phyloP scores from a whole-genome alignment of 2,888 invertebrate genomes.

The Caenorhabditis virilis region DNA sequence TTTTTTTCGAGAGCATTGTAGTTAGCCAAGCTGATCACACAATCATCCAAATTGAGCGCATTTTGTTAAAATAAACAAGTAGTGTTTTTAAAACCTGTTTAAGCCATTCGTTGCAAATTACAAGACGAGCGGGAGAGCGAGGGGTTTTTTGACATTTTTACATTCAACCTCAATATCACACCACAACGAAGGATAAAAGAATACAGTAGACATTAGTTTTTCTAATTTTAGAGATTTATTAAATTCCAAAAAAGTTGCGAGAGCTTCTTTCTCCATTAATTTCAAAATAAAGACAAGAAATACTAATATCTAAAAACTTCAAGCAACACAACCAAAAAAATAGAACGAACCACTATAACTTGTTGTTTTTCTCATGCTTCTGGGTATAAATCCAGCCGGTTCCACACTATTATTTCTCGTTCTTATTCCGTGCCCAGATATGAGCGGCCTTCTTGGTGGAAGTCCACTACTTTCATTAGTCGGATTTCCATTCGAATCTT shows the following conservation, averaged over 20 bases:
- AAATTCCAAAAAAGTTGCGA: neutral
- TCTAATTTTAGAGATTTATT: neutral
- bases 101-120: too few species aligned
- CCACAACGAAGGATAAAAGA: neutral
- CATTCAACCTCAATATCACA: too few species aligned
- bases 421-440: constrained; percentile 10
- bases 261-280: too few species aligned
- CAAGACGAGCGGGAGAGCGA: too few species aligned
- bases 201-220: neutral
- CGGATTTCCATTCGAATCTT: constrained; percentile 34
- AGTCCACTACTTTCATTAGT: neutral
- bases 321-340: constrained; percentile 1
- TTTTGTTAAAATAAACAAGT: too few species aligned
- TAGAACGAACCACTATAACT: constrained; percentile 39
- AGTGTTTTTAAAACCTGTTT: too few species aligned
- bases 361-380: constrained; percentile 33
- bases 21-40: too few species aligned
- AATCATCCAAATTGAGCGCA: too few species aligned
- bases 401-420: constrained; percentile 18
- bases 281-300: too few species aligned
- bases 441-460: constrained; percentile 13
- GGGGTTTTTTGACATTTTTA: too few species aligned
- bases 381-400: constrained; percentile 8
- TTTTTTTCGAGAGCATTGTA: too few species aligned
- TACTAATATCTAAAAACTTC: neutral